Evolutionary conservation across 2,113 vertebrate species (phyloP), one percentile per base, ranked within the genome.

Genomic region (Toxotes chatareus): DNA sequence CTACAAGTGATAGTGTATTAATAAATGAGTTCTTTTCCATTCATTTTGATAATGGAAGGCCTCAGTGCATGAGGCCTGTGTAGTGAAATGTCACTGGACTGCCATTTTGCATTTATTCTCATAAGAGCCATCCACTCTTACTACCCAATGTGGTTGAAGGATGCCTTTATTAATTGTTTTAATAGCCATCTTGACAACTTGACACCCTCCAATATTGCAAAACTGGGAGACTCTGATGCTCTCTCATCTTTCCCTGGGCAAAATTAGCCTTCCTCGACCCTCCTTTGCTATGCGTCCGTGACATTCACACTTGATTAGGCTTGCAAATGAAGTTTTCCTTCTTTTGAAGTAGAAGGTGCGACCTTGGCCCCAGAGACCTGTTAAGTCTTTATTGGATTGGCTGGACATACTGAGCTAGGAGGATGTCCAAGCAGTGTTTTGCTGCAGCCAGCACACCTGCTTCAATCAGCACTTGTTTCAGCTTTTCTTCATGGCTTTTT

Each of bases 271-370:
- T 65, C 62, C 55, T 19, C 17, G 44, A 76, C 83, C 78, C 62
- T 83, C 27, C 42, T 82, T 73, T 36, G 68, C 74, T 71, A 27
- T 76, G 63, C 72, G 76, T 76, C 65, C 59, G 81, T 83, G 88
- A 93, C 88, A 89, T 91, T 89, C 89, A 92, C 63, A 82, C 88
- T 82, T 89, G 85, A 91, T 93, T 92, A 91, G 87, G 75, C 62
- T 92, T 92, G 86, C 79, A 92, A 92, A 94, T 92, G 23, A 93
- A 86, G 88, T 90, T 91, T 86, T 87, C 83, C 90, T 84, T 78
- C 65, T 86, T 88, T 72, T 80, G 70, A 86, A 73, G 73, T 79
- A 66, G 79, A 67, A 86, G 84, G 82, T 2, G 13, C 8, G 77
- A 90, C 91, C 87, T 86, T 87, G 82, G 79, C 90, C 88, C 59